Evolutionary conservation across 2,797 vertebrate genomes (phyloP).

Genomic region (Rhynchonycteris naso): DNA sequence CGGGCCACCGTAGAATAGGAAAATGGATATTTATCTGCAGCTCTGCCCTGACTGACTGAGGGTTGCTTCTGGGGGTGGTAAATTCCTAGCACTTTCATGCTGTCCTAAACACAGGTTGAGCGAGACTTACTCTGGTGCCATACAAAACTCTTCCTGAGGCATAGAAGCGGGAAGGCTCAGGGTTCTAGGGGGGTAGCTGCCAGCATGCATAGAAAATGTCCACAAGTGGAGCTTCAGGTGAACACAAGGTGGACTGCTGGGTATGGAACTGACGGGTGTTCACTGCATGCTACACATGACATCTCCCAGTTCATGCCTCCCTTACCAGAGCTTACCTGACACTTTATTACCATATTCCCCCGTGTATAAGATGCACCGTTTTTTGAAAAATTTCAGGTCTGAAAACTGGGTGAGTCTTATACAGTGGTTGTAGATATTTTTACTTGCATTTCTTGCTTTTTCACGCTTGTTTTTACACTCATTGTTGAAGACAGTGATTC

Average conservation of each 20-base stretch:
- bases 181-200: not conserved
- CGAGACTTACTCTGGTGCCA: not conserved
- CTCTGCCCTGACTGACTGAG: not conserved
- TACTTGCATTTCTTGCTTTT: no score
- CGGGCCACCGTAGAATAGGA: not conserved
- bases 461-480: no score
- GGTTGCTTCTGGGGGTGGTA: not conserved
- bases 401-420: no score
- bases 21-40: not conserved
- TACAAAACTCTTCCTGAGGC: not conserved
- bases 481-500: no score
- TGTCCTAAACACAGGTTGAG: not conserved
- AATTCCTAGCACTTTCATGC: not conserved
- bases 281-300: fast-evolving
- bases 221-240: not conserved
- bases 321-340: not conserved
- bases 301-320: not conserved
- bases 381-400: no score
- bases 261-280: not conserved
- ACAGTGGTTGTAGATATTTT: no score
- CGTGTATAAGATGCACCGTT: no score
- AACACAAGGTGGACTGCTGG: not conserved
- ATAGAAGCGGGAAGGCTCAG: not conserved
- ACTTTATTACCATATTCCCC: not conserved
- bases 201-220: not conserved